Evolutionary conservation across 2,113 vertebrate species (phyloP), one percentile per base, ranked within the genome.

Genomic region (Callionymus lyra): DNA sequence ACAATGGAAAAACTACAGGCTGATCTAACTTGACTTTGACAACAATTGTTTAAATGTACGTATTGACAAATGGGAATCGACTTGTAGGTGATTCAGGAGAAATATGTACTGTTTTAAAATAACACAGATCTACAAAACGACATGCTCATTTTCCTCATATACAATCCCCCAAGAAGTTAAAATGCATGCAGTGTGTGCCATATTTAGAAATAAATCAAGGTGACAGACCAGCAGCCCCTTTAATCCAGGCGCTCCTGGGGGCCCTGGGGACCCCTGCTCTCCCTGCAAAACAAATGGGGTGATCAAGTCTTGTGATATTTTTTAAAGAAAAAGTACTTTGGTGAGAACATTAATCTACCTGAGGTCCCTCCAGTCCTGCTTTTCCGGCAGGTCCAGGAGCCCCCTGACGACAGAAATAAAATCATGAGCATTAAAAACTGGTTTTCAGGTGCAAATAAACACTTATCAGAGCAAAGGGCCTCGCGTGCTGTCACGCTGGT

Each of bases 201-300:
- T 12, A 6, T 36, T 36, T 36, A 6, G 34, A 12, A 6, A 27
- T 8, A 27, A 27, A 27, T 27, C 4, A 27, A 27, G 21, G 8
- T 27, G 4, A 64, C 69, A n/a, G 1, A 72, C 68, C 63, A 38
- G 16, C 15, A 6, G 6, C 50, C 68, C 70, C 8, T 60, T 58
- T 6, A 32, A 16, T 41, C 77, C 77, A 41, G 68, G 50, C 31
- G 43, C 41, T 41, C 77, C 77, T 40, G 16, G 55, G 1, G 43
- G 72, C 6, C 75, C 75, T 32, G 59, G 63, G 15, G 46, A 37
- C 2, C 77, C 77, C 6, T 1, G 16, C 18, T 62, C 61, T 16
- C 77, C 74, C 77, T 80, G 14, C 12, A 3, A 44, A 2, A 18
- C 1, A 10, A 17, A 38, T 16, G 2, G 33, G 42, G 9, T 10